Evolutionary conservation across 2,797 vertebrate species (phyloP).

Genomic region (Fistularia tabacaria): DNA sequence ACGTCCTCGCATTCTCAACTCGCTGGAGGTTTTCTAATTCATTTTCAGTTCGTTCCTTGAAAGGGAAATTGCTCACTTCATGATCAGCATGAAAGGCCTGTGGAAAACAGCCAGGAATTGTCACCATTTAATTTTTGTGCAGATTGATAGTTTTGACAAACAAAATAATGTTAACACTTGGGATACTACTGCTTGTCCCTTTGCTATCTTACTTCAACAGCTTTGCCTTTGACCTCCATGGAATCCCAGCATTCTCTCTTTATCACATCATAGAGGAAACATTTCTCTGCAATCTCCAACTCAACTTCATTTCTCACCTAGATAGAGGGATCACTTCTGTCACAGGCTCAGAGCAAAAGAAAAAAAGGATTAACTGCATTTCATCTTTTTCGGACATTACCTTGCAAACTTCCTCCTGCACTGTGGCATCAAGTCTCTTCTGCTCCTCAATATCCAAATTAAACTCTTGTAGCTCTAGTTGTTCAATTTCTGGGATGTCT

Average conservation of each 20-base stretch:
- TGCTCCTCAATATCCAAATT: constrained; percentile 82
- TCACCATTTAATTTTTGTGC: no score
- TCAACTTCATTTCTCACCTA: constrained; percentile 81
- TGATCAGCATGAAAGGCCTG: constrained; percentile 82
- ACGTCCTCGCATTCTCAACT: constrained; percentile 72
- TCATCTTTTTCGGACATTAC: constrained; percentile 56
- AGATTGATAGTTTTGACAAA: not conserved
- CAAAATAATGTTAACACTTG: no score
- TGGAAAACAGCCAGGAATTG: no score
- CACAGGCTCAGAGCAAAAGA: not conserved
- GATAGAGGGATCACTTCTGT: constrained; percentile 2
- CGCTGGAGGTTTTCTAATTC: constrained; percentile 75
- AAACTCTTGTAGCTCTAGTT: constrained; percentile 80
- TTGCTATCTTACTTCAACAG: constrained; percentile 78
- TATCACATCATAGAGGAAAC: constrained; percentile 79
- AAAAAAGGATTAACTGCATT: not conserved
- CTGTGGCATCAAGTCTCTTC: constrained; percentile 62
- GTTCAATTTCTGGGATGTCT: constrained; percentile 73
- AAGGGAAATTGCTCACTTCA: constrained; percentile 86
- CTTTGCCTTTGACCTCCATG: constrained; percentile 79
- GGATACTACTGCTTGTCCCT: not conserved
- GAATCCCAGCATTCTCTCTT: constrained; percentile 86
- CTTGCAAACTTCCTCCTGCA: constrained; percentile 77
- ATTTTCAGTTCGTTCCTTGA: constrained; percentile 75
- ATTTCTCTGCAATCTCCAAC: constrained; percentile 78